phyloP scores from a whole-genome alignment of 2,113 vertebrate genomes.

The Megaleporinus macrocephalus region DNA sequence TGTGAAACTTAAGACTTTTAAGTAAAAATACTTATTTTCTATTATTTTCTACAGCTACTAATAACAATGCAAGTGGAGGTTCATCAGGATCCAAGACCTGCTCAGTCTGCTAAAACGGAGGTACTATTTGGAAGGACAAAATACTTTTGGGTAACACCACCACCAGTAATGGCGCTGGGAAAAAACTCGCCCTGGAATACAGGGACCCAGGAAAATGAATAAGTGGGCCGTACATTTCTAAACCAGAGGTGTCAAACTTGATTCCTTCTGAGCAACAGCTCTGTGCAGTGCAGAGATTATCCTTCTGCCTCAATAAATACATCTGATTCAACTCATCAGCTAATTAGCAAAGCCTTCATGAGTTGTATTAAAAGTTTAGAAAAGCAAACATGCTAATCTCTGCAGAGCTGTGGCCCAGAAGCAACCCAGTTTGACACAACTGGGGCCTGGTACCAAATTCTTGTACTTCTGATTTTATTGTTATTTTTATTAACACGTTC shows the following conservation, averaged over 20 bases:
- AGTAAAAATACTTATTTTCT: background rate
- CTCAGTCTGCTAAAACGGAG: constrained; percentile 67
- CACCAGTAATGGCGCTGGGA: constrained; percentile 29
- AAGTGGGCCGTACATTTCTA: constrained; percentile 8
- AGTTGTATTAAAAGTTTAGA: no score
- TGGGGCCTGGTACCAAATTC: constrained; percentile 24
- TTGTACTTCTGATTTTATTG: constrained; percentile 7
- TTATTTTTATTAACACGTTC: background rate
- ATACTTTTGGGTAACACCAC: constrained; percentile 8
- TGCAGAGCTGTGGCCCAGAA: no score
- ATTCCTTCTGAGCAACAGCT: no score
- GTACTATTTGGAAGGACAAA: constrained; percentile 14
- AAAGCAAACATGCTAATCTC: no score
- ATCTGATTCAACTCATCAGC: no score
- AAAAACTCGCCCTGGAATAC: constrained; percentile 20
- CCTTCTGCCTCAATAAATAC: no score
- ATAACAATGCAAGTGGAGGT: constrained; percentile 40
- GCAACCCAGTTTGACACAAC: background rate
- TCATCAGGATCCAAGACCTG: constrained; percentile 77
- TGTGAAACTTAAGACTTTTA: background rate
- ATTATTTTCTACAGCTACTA: constrained; percentile 51
- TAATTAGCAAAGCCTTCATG: no score
- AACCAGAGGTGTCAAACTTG: no score
- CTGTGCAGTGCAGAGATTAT: no score
- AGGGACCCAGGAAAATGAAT: constrained; percentile 11